A percentile compares a stretch with the other conserved stretches of the same genome.
These are phyloP conservation scores for Donacobius atricapilla DNA, from an alignment of 2,113 vertebrate species.

Conservation along the genomic window DNA sequence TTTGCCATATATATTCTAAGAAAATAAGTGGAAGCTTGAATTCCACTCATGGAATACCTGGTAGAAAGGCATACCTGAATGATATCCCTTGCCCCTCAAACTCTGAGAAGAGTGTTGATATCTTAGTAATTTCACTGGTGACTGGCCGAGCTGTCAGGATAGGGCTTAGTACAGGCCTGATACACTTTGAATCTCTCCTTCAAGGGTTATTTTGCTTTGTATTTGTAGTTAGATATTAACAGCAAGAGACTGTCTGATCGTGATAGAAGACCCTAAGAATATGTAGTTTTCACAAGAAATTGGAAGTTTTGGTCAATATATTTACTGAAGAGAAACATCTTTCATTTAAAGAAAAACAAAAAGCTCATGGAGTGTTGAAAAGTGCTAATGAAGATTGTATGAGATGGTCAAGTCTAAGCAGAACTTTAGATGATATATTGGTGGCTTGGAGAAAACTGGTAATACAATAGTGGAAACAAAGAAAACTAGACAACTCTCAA, in stretches of 20 bases:
- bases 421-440: neutral
- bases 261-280: neutral
- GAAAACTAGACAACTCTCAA: accelerated
- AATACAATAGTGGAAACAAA: neutral
- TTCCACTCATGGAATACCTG: neutral
- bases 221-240: neutral
- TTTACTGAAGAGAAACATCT: neutral
- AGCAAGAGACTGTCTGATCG: neutral
- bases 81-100: neutral
- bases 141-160: neutral
- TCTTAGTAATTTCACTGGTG: neutral
- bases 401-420: neutral
- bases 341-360: neutral
- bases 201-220: neutral
- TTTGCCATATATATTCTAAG: neutral
- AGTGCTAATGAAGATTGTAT: neutral
- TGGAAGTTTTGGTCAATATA: neutral
- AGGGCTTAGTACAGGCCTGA: neutral
- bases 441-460: neutral
- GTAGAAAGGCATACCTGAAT: neutral
- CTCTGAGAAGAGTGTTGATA: neutral
- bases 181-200: neutral
- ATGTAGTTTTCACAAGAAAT: neutral
- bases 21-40: neutral
- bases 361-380: neutral